A percentile compares a stretch with the other conserved stretches of the same genome.
phyloP scores from a whole-genome alignment of 2,797 vertebrate genomes.

The Phylloscopus collybita region DNA sequence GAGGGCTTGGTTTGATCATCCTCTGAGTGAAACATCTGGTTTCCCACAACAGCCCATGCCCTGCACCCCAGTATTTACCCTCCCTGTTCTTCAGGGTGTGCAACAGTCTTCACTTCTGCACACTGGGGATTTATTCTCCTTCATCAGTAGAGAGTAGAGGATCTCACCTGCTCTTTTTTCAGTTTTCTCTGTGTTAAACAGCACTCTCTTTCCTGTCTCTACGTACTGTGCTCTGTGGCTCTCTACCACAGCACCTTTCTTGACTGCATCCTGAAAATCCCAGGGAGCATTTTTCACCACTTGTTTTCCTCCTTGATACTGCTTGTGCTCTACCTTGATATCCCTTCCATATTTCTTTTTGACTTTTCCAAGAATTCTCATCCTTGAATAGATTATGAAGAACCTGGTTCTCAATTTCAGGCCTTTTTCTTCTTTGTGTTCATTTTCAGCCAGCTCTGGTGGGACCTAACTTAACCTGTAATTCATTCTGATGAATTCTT shows the following conservation, averaged over 20 bases:
- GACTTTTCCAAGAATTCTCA: background rate
- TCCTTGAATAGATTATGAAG: background rate
- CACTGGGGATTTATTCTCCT: background rate
- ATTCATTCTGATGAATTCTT: background rate
- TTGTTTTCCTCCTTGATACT: background rate
- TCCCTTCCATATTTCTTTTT: background rate
- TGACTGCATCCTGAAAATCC: background rate
- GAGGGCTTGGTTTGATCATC: background rate
- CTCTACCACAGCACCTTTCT: background rate
- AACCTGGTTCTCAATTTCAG: background rate
- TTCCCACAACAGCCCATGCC: background rate
- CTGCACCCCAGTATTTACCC: background rate
- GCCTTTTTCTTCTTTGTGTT: background rate
- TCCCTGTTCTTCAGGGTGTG: background rate
- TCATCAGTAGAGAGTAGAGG: background rate
- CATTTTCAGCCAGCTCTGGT: background rate
- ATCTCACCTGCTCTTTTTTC: background rate
- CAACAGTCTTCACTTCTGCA: background rate
- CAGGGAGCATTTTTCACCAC: background rate
- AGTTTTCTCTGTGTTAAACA: background rate
- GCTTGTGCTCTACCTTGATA: background rate
- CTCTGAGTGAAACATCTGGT: accelerated
- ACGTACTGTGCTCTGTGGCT: background rate
- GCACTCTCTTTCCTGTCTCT: background rate
- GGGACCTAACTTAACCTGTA: background rate